Conservation (phyloP, 1,140 invertebrate species). For the Drosophila insularis region DNA sequence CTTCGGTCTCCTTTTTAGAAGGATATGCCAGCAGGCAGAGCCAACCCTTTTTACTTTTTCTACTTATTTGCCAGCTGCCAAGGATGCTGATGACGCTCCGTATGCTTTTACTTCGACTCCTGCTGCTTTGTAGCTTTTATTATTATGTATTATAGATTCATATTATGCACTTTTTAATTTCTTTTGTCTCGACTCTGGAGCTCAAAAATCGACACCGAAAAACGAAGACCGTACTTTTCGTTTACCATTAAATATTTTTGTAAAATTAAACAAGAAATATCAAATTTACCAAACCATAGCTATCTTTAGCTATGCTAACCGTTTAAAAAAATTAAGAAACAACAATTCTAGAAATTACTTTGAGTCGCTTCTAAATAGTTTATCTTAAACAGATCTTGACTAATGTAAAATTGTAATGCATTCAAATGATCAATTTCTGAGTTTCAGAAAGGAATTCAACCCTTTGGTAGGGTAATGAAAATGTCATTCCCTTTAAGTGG, state of each 20-base stretch:
- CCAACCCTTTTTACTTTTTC: conserved; percentile 63
- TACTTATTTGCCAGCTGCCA: conserved; percentile 51
- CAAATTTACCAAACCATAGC: not conserved
- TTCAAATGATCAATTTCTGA: too few species aligned
- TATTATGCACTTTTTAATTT: conserved; percentile 79
- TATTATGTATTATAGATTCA: conserved; percentile 81
- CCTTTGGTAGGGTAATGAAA: conserved; percentile 1
- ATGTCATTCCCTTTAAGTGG: conserved; percentile 38
- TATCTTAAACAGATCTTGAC: not conserved
- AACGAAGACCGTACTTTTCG: conserved; percentile 60
- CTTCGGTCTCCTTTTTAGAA: conserved; percentile 8
- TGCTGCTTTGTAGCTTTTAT: conserved; percentile 67
- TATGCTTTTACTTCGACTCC: conserved; percentile 12
- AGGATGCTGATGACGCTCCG: conserved; percentile 35
- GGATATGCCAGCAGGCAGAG: conserved; percentile 37
- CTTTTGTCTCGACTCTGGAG: conserved; percentile 59
- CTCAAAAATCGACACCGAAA: conserved; percentile 25
- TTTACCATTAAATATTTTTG: not conserved
- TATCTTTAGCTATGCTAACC: not conserved
- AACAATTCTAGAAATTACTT: not conserved
- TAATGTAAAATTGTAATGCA: too few species aligned
- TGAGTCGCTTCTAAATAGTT: too few species aligned
- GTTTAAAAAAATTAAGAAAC: not conserved
- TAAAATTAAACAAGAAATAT: conserved; percentile 42
- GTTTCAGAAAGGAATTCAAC: not conserved